phyloP scores from a whole-genome alignment of 2,888 invertebrate genomes.

The Clepsis dumicolana region DNA sequence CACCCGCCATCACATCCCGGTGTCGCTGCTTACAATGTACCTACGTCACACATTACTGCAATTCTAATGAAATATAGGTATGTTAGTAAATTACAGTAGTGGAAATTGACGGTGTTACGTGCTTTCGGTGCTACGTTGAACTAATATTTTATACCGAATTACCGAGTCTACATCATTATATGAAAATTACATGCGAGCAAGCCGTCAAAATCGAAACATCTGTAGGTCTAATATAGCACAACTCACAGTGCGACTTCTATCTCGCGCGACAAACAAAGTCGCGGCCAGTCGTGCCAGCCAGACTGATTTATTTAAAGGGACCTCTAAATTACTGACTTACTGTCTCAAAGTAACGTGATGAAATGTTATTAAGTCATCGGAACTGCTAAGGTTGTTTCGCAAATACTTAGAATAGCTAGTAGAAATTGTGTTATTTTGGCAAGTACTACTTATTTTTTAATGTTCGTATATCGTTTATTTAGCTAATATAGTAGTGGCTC shows the following conservation, averaged over 20 bases:
- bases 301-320: conserved; percentile 12
- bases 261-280: no score
- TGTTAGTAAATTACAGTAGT: conserved; percentile 8
- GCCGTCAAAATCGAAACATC: background rate
- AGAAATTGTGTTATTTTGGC: background rate
- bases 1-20: conserved; percentile 41
- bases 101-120: background rate
- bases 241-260: no score
- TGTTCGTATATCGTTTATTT: conserved; percentile 2
- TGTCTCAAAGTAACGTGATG: conserved; percentile 6
- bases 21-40: conserved; percentile 8
- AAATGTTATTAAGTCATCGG: conserved; percentile 19
- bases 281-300: no score
- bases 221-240: no score
- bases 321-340: background rate
- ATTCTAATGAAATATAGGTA: conserved; percentile 32
- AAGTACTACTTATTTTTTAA: background rate
- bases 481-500: conserved; percentile 5
- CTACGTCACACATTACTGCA: conserved; percentile 29
- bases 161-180: background rate
- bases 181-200: background rate
- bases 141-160: background rate
- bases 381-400: conserved; percentile 14
- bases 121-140: background rate
- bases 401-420: background rate